Evolutionary conservation across 2,797 vertebrate genomes (phyloP), one percentile per base, ranked within the genome.

Genomic region (Hirundo rustica): DNA sequence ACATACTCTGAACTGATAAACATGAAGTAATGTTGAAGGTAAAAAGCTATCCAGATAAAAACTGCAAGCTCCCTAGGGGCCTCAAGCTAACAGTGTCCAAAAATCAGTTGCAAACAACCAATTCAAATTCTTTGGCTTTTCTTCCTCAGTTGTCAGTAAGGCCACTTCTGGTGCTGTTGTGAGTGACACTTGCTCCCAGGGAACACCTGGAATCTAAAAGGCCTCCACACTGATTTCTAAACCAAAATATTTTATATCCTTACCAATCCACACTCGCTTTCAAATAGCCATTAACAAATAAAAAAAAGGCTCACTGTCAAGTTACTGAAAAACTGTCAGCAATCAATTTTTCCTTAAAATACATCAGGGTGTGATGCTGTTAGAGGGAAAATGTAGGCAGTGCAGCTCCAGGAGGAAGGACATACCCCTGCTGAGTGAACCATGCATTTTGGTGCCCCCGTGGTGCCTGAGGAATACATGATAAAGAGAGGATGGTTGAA

Each of bases 391-490:
- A 16, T 3, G 9, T 18, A 58, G 45, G 10, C 4, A 40, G 25
- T 13, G 27, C 25, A 74, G 66, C 48, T 32, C 53, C 54, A 64
- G 77, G 55, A 85, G 36, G 42, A 30, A 66, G 60, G 36, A 98
- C 99, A 95, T 97, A 99, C 99, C 98, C 99, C 99, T 2, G 99
- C 99, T 1, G 99, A 99, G 96, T 99, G 99, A 92, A 99, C 99
- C 99, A 99, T 99, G 96, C 99, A 99, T 96, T 99, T 99, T 9
- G 99, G 99, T 19, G 99, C 98, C 11, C 99, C 99, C 0, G 99
- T 99, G 44, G 99, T 99, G 86, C 99, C 99, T 0, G 99, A 99
- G 0, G 99, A 99, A 95, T 99, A 99, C 99, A 99, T 98, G 96
- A 99, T 99, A 93, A 99, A 99, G 45, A 99, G 98, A 4, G 99